phyloP scores from a whole-genome alignment of 2,888 invertebrate species.

The Protonemura montana region DNA sequence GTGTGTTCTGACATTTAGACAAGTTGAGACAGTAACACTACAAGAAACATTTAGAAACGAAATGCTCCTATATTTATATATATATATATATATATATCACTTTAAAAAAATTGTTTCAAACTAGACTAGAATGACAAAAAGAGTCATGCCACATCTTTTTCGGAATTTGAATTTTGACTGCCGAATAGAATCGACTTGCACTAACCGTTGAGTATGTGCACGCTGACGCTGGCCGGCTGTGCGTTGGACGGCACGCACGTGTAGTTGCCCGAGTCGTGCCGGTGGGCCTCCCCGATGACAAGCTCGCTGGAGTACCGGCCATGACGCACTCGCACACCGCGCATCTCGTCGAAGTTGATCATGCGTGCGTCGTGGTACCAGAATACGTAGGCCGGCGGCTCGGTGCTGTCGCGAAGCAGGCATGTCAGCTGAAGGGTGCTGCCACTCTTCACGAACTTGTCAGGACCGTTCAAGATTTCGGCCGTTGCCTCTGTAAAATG shows the following conservation, averaged over 20 bases:
- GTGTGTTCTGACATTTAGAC: no score
- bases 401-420: conserved; percentile 56
- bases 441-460: conserved; percentile 59
- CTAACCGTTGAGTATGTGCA: conserved; percentile 69
- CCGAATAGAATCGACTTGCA: conserved; percentile 54
- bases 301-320: conserved; percentile 62
- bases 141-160: no score
- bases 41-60: no score
- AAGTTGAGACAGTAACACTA: no score
- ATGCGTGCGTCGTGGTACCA: conserved; percentile 61
- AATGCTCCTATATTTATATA: no score
- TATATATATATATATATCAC: no score
- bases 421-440: conserved; percentile 58
- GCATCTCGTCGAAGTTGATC: conserved; percentile 59
- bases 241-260: conserved; percentile 83
- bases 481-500: conserved; percentile 54
- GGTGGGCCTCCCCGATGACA: conserved; percentile 63
- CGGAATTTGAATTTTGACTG: no score
- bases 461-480: conserved; percentile 58
- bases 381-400: conserved; percentile 57
- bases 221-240: conserved; percentile 75
- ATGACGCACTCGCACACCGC: conserved; percentile 60
- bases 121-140: no score
- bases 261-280: conserved; percentile 78
- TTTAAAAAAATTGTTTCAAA: no score